Evolutionary conservation across 2,797 vertebrate species (phyloP).

Genomic region (Sorex maritimensis): DNA sequence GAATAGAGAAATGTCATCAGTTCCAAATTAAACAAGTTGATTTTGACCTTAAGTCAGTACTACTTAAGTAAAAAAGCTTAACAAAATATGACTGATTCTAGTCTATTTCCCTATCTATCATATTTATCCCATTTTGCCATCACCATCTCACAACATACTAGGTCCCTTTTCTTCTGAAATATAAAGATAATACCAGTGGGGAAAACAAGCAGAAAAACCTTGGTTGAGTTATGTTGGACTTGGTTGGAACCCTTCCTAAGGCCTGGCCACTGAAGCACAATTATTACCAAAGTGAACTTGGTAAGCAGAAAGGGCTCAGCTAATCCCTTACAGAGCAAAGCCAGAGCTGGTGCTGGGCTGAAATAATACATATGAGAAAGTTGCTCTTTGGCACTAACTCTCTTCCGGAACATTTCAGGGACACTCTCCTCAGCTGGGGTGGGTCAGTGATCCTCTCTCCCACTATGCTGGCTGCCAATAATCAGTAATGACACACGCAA

Average conservation of each 20-base stretch:
- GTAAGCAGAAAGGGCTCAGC: not conserved
- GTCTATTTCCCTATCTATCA: not conserved
- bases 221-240: not conserved
- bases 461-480: not conserved
- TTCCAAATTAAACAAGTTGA: constrained; percentile 52
- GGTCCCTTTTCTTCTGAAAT: not conserved
- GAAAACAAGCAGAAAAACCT: constrained; percentile 18
- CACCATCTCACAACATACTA: not conserved
- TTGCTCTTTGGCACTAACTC: not conserved
- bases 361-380: constrained; percentile 31
- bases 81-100: constrained; percentile 37
- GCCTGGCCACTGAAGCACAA: not conserved
- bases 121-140: not conserved
- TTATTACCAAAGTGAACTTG: constrained; percentile 38
- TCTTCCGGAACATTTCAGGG: constrained; percentile 23
- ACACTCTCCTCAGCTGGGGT: not conserved
- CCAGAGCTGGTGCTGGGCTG: constrained; percentile 1
- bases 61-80: constrained; percentile 41
- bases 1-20: constrained; percentile 7
- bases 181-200: constrained; percentile 32
- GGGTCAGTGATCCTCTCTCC: not conserved
- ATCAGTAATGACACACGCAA: constrained; percentile 29
- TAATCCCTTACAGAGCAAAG: constrained; percentile 13
- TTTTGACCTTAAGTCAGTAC: not conserved
- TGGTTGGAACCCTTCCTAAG: not conserved